These are phyloP conservation scores for Brachypterus glaber DNA, from an alignment of 2,888 invertebrate genomes.

Conservation along the genomic window DNA sequence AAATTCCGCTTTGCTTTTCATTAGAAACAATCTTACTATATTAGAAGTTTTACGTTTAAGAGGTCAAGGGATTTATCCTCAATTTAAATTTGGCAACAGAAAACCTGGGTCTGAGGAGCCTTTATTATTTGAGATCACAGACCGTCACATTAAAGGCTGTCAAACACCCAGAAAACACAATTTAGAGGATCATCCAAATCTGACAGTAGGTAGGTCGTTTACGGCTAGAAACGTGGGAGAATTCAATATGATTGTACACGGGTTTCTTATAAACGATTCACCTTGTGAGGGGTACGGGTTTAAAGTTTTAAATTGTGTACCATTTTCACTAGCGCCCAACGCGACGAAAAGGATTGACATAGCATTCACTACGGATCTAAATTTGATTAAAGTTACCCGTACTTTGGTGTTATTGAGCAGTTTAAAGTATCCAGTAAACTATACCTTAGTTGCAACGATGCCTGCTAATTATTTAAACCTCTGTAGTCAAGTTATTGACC, in stretches of 20 bases:
- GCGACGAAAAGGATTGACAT: conserved; percentile 70
- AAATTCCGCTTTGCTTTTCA: conserved; percentile 45
- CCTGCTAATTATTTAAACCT: conserved; percentile 52
- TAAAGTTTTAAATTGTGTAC: conserved; percentile 56
- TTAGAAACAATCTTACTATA: conserved; percentile 88
- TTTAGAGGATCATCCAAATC: conserved; percentile 45
- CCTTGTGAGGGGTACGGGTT: conserved; percentile 74
- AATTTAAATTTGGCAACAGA: conserved; percentile 82
- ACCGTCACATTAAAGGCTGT: conserved; percentile 50
- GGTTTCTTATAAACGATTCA: conserved; percentile 55
- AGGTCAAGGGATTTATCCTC: conserved; percentile 77
- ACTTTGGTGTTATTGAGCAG: conserved; percentile 54
- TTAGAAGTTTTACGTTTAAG: conserved; percentile 75
- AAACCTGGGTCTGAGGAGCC: conserved; percentile 67
- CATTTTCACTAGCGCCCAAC: conserved; percentile 63
- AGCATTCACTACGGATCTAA: conserved; percentile 82
- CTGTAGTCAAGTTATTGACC: conserved; percentile 58
- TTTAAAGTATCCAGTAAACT: conserved; percentile 52
- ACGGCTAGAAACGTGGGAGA: conserved; percentile 85
- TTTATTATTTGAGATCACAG: conserved; percentile 68
- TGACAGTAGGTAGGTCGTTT: conserved; percentile 73
- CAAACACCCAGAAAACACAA: conserved; percentile 35
- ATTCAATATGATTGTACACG: conserved; percentile 66
- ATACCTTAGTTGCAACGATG: conserved; percentile 57
- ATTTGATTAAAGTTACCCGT: conserved; percentile 62